Base-by-base conservation (phyloP, 2,797 vertebrate species). In the Chaetodon trifasciatus region DNA sequence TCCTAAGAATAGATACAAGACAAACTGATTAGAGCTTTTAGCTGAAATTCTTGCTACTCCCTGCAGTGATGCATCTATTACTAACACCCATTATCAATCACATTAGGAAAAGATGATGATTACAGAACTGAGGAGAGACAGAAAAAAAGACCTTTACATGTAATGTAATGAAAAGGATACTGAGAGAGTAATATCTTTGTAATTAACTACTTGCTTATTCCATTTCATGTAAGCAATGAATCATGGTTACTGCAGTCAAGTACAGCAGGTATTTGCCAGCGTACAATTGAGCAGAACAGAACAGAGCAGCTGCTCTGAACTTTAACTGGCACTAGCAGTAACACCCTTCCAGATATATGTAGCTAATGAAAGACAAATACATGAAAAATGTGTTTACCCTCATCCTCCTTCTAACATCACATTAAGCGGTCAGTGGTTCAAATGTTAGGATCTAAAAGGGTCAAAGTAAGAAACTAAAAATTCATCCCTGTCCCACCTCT, bases 401-500 rank as follows among this genome's bases (percentile, higher is more conserved):
- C 28, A 4, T 4, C 7, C 13, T 62, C 37, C 8, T 46, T 16
- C 15, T 65, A 24, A 56, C 35, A 35, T 32, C 13, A 46, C 13
- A 63, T 46, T 39, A 64, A 42, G 8, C 21, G 19, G 40, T 37
- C n/a, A 40, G 23, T n/a, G 44, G 35, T 32, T 69, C 12, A 35
- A 17, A 76, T 37, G 35, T 44, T 8, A n/a, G 4, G 21, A 65
- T 47, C 21, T 23, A 3, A 17, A 32, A 1, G 24, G 11, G 49
- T 73, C 19, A 32, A 47, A 49, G 9, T 39, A 10, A 3, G n/a
- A 56, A 47, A 28, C 57, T 61, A 28, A 2, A 72, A 1, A 17
- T 66, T 64, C 46, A 63, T 28, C 21, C 17, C 23, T 32, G 39
- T 28, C 90, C n/a, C 64, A 99, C 98, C 97, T 99, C 94, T 35